phyloP scores from a whole-genome alignment of 2,797 vertebrate species.

The Gymnopithys bicolor region DNA sequence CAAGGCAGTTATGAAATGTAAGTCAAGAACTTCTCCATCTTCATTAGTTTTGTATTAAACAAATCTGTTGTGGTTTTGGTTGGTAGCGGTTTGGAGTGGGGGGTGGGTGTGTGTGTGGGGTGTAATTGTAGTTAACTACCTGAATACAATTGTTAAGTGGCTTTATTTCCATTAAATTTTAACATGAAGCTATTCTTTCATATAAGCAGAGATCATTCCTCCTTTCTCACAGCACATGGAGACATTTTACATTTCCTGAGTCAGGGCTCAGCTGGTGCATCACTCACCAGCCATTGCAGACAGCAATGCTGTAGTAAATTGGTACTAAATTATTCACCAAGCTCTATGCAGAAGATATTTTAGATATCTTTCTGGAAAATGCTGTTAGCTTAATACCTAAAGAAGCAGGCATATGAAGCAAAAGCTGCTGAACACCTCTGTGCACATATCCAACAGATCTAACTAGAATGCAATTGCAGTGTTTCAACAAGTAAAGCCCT shows the following conservation, averaged over 20 bases:
- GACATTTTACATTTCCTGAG: not conserved
- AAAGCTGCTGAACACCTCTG: not conserved
- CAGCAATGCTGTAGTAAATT: not conserved
- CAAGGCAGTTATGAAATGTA: conserved; percentile 9
- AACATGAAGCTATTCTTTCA: not conserved
- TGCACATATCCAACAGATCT: not conserved
- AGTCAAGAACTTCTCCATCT: conserved; percentile 11
- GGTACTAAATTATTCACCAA: conserved; percentile 14
- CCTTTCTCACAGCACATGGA: not conserved
- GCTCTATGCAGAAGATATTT: not conserved
- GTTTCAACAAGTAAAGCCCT: not conserved
- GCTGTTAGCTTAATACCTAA: not conserved
- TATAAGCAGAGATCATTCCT: not conserved
- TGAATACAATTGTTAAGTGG: not conserved
- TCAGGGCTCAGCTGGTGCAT: not conserved
- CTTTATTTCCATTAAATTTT: not conserved
- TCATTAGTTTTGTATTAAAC: conserved; percentile 17
- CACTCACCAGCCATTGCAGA: not conserved
- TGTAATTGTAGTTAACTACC: not conserved
- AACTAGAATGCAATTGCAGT: not conserved
- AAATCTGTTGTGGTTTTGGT: not conserved
- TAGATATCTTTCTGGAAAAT: conserved; percentile 6
- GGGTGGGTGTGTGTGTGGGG: too few species aligned
- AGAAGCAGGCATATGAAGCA: not conserved
- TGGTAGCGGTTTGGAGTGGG: not conserved